Percentiles rank a stretch among this genome's conserved stretches.
These are phyloP conservation scores for Mesembrinibis cayennensis DNA, from an alignment of 2,113 vertebrate genomes.

Conservation along the genomic window DNA sequence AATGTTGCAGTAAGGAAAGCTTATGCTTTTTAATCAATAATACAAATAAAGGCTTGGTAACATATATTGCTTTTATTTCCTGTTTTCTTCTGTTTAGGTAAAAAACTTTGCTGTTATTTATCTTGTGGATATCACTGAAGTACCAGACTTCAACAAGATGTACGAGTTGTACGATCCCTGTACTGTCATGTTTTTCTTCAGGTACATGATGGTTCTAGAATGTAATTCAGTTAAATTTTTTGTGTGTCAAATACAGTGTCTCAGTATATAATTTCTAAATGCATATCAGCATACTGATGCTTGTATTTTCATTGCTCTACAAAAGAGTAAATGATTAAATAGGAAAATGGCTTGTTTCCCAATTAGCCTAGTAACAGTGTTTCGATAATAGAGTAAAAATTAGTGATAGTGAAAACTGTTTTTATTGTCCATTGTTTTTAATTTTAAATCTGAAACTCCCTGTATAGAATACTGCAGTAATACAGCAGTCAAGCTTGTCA, in stretches of 20 bases:
- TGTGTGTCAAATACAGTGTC: neutral
- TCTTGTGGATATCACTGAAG: slow-evolving; percentile 98
- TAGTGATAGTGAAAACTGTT: neutral
- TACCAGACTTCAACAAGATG: slow-evolving; percentile 99
- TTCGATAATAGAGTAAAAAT: neutral
- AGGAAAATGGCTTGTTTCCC: neutral
- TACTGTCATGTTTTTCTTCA: slow-evolving; percentile 99
- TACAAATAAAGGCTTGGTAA: neutral
- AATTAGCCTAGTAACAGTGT: neutral
- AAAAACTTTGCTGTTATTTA: slow-evolving; percentile 99
- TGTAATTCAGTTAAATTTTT: neutral
- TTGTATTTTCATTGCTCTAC: neutral
- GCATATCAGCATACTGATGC: neutral
- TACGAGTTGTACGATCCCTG: slow-evolving; percentile 97
- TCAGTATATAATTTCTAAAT: neutral
- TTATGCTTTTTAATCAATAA: neutral
- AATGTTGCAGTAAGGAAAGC: neutral
- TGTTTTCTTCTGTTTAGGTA: slow-evolving; percentile 77
- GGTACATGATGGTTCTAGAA: slow-evolving; percentile 70
- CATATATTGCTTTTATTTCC: neutral
- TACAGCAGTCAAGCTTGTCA: neutral
- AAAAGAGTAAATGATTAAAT: neutral
- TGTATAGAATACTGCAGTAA: neutral
- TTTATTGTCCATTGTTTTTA: neutral
- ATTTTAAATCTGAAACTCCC: neutral